Base-by-base conservation (phyloP, 2,888 invertebrate species). In the Crossocerus cetratus region DNA sequence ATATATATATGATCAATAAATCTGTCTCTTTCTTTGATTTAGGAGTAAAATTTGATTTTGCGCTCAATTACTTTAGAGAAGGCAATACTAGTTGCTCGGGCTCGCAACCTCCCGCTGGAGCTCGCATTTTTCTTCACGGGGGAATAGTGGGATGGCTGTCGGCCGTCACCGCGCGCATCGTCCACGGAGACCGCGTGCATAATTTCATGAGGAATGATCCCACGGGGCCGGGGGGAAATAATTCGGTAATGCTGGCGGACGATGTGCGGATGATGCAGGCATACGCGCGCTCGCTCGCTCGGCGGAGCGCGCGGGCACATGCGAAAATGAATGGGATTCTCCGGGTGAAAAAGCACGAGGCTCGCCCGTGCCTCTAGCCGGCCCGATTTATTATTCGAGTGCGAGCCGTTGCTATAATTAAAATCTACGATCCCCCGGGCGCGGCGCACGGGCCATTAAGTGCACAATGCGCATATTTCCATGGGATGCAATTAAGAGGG, bases 31-130 rank as follows among this genome's bases (percentile, higher is more conserved):
- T 77, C 77, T 81, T 86, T 81, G 76, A 84, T 82, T 85, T 84
- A 84, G 65, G 83, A 78, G 76, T 86, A 85, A 83, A 81, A 85
- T 90, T 90, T 90, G 90, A 90, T 90, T 88, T 88, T 87, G 86
- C 86, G 90, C 90, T 90, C 90, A 87, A 86, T 88, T 87, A 87
- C 76, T 80, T 87, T 86, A 86, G 85, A 84, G 81, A 89, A 89
- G 89, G 89, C 89, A 89, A 88, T 87, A 65, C 65, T 78, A 70
- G 76, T 78, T 75, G 32, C 32, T 74, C 60, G 70, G 76, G 78
- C 55, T 16, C 49, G 49, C 49, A 11, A 49, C 2, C 49, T 16
- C 49, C 45, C 60, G 56, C 56, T 42, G 55, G 32, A 21, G 56
- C 56, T 63, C 49, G 49, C n/a, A 13, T n/a, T n/a, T 49, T 11